Conservation (phyloP, 1,140 invertebrate genomes). For the Zophobas atratus region DNA sequence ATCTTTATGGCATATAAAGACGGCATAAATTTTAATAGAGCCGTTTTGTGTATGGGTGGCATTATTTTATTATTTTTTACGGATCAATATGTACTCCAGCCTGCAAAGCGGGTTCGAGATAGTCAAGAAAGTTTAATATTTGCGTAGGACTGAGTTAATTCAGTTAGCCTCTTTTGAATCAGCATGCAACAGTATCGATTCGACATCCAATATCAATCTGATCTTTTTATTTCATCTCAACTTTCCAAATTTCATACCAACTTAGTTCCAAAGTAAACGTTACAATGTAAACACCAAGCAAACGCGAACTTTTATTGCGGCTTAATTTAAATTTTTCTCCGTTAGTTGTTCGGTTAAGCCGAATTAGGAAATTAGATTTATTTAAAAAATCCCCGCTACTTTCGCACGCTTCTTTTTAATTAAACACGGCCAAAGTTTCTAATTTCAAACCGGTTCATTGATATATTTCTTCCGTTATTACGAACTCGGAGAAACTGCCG, state of each 20-base stretch:
- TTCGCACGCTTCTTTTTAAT: slow-evolving; percentile 6
- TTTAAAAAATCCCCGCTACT: not conserved
- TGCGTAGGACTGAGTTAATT: slow-evolving; percentile 11
- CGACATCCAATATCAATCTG: slow-evolving; percentile 8
- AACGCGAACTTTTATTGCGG: slow-evolving; percentile 17
- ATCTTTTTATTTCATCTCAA: slow-evolving; percentile 9
- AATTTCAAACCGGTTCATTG: not conserved
- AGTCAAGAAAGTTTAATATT: not conserved
- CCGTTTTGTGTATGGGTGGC: not conserved
- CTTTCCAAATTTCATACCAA: slow-evolving; percentile 17
- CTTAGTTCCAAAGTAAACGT: slow-evolving; percentile 9
- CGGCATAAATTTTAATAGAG: slow-evolving; percentile 34
- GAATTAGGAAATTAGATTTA: slow-evolving; percentile 16
- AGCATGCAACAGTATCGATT: slow-evolving; percentile 13
- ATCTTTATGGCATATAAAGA: slow-evolving; percentile 27
- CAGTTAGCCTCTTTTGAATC: not conserved
- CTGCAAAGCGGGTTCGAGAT: not conserved
- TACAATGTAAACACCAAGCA: not conserved
- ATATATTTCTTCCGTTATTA: slow-evolving; percentile 24
- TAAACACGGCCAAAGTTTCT: slow-evolving; percentile 16
- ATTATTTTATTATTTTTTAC: slow-evolving; percentile 18
- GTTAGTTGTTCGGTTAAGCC: slow-evolving; percentile 10
- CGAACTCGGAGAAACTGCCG: not conserved
- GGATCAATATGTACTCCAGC: slow-evolving; percentile 4
- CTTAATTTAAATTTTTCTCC: slow-evolving; percentile 27